Percentiles rank a stretch among this genome's conserved stretches.
These are phyloP conservation scores for Pachyuromys duprasi DNA, from an alignment of 2,797 vertebrate species.

Conservation along the genomic window DNA sequence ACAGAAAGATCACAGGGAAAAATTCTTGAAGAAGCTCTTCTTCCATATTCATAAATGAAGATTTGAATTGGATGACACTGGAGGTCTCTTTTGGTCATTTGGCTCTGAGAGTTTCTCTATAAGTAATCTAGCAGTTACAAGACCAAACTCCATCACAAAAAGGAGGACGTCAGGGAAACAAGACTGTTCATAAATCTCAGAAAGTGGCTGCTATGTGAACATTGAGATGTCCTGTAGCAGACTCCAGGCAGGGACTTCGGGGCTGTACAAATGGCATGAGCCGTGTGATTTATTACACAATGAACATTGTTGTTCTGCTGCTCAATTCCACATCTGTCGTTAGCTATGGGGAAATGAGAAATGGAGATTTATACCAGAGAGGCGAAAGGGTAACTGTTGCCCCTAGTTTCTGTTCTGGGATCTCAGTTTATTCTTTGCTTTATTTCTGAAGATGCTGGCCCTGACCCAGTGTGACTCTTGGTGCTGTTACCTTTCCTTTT, in stretches of 20 bases:
- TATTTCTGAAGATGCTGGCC: neutral
- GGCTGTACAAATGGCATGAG: neutral
- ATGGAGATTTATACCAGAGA: conserved; percentile 55
- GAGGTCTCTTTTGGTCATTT: neutral
- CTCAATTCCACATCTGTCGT: conserved; percentile 75
- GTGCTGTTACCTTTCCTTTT: neutral
- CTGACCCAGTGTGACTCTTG: neutral
- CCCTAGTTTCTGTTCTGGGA: conserved; percentile 50
- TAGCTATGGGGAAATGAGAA: conserved; percentile 71
- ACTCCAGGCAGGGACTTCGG: conserved; percentile 66
- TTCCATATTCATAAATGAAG: neutral
- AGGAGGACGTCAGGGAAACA: neutral
- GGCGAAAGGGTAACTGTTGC: conserved; percentile 41
- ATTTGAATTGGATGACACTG: neutral
- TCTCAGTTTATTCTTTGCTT: conserved; percentile 68
- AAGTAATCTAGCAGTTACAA: neutral
- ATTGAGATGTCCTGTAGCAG: conserved; percentile 71
- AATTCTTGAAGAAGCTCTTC: neutral
- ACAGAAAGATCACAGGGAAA: neutral
- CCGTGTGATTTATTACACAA: conserved; percentile 75
- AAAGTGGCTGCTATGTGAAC: conserved; percentile 67
- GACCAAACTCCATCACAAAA: neutral
- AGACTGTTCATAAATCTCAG: conserved; percentile 63
- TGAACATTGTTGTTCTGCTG: conserved; percentile 35
- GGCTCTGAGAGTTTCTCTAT: neutral